Conservation (phyloP, 2,888 invertebrate species). For the Agriotes lineatus region DNA sequence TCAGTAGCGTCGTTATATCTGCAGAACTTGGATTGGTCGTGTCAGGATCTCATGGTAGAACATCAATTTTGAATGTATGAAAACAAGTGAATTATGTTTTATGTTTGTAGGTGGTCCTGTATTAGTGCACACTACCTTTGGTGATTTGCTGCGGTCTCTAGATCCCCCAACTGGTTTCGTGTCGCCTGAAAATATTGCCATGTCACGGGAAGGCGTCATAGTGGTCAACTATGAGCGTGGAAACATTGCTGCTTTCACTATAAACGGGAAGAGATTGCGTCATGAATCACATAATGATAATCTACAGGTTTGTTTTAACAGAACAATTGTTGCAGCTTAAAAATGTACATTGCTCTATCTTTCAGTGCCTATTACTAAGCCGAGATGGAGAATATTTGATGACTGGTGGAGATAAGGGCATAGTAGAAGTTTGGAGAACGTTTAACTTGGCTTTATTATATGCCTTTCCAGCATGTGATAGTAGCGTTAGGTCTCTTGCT, state of each 20-base stretch:
- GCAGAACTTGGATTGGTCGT: constrained; percentile 98
- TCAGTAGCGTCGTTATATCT: constrained; percentile 95
- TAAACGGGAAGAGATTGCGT: constrained; percentile 91
- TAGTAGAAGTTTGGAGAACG: constrained; percentile 98
- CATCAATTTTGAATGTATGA: background rate
- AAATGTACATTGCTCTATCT: constrained; percentile 38
- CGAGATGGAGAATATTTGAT: constrained; percentile 99
- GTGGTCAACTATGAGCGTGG: constrained; percentile 94
- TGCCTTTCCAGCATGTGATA: constrained; percentile 97
- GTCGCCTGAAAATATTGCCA: constrained; percentile 88
- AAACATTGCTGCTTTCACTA: constrained; percentile 93
- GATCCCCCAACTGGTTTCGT: constrained; percentile 82
- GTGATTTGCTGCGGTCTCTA: constrained; percentile 93
- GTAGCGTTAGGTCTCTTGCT: constrained; percentile 93
- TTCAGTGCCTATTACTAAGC: constrained; percentile 90
- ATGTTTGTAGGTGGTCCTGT: constrained; percentile 88
- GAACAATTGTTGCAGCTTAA: background rate
- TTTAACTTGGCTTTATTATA: constrained; percentile 97
- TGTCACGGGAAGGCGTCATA: constrained; percentile 96
- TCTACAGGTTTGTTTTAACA: constrained; percentile 80
- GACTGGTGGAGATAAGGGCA: constrained; percentile 96
- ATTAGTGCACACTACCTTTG: constrained; percentile 97
- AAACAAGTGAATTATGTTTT: background rate
- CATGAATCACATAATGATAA: constrained; percentile 95
- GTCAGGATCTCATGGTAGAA: constrained; percentile 85